Evolutionary conservation across 2,888 invertebrate genomes (phyloP).

Genomic region (Argyresthia albistria): DNA sequence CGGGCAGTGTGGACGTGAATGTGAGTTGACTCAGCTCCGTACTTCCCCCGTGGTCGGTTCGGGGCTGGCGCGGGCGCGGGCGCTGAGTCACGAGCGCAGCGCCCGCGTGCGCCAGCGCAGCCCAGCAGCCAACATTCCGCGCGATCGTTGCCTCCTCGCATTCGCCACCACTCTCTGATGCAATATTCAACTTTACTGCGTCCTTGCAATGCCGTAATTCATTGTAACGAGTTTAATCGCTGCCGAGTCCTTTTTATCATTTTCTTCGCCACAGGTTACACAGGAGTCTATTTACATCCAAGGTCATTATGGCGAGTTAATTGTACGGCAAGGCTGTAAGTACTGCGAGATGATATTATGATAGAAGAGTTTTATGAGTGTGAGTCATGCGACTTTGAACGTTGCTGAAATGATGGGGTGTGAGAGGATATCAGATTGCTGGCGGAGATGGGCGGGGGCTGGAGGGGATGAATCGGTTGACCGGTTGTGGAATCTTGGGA

Average conservation of each 20-base stretch:
- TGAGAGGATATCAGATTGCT: neutral
- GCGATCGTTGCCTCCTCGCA: constrained; percentile 61
- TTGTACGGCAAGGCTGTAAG: constrained; percentile 37
- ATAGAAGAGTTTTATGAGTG: constrained; percentile 9
- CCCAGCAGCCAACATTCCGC: constrained; percentile 47
- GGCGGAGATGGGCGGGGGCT: neutral
- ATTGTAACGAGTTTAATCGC: constrained; percentile 63
- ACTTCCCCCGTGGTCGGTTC: neutral
- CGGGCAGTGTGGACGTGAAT: neutral
- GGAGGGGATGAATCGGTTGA: too few species aligned
- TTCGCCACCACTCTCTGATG: constrained; percentile 56
- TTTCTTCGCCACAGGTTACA: constrained; percentile 44
- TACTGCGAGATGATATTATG: constrained; percentile 32
- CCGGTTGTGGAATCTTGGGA: too few species aligned
- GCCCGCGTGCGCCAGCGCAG: constrained; percentile 18
- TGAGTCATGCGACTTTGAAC: neutral
- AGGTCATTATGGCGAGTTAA: constrained; percentile 56
- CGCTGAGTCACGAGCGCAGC: constrained; percentile 23
- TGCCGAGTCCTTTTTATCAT: constrained; percentile 55
- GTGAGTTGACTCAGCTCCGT: neutral
- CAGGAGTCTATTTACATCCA: constrained; percentile 29
- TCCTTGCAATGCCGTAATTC: constrained; percentile 73
- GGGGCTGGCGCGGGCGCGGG: constrained; percentile 9
- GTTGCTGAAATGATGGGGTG: too few species aligned
- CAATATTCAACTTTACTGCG: constrained; percentile 72